These are phyloP conservation scores for Callosobruchus maculatus DNA, from an alignment of 2,888 invertebrate genomes.

Conservation along the genomic window DNA sequence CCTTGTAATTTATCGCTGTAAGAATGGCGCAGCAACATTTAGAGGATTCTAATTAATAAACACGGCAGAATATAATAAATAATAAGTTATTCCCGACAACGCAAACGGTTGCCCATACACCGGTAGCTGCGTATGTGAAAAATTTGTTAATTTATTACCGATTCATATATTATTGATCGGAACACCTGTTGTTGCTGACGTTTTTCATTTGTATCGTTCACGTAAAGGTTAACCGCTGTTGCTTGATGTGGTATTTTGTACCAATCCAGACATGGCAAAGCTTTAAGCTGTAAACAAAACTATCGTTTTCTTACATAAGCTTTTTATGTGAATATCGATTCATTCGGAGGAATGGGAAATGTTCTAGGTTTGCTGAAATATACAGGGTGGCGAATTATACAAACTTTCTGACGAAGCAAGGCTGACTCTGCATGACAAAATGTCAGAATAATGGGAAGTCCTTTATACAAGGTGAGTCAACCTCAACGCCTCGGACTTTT, in stretches of 20 bases:
- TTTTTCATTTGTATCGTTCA: not conserved
- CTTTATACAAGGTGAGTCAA: too few species aligned
- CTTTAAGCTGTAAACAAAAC: not conserved
- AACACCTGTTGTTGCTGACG: not conserved
- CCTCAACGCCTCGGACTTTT: too few species aligned
- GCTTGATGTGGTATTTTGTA: not conserved
- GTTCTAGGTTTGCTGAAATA: too few species aligned
- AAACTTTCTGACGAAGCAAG: too few species aligned
- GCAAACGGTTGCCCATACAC: not conserved
- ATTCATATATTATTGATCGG: not conserved
- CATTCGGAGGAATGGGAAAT: too few species aligned
- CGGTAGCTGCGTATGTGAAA: not conserved
- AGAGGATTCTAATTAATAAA: not conserved
- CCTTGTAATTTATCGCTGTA: not conserved
- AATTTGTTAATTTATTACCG: not conserved
- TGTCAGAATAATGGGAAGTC: too few species aligned
- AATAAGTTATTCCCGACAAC: not conserved
- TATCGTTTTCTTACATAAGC: not conserved
- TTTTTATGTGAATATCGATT: too few species aligned
- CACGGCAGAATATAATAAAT: not conserved
- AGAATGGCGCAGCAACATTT: conserved; percentile 6
- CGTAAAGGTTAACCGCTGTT: not conserved
- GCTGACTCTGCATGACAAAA: too few species aligned
- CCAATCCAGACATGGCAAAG: not conserved
- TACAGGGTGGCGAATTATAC: too few species aligned